Evolutionary conservation across 2,113 vertebrate species (phyloP), one percentile per base, ranked within the genome.

Genomic region (Boleophthalmus pectinirostris): DNA sequence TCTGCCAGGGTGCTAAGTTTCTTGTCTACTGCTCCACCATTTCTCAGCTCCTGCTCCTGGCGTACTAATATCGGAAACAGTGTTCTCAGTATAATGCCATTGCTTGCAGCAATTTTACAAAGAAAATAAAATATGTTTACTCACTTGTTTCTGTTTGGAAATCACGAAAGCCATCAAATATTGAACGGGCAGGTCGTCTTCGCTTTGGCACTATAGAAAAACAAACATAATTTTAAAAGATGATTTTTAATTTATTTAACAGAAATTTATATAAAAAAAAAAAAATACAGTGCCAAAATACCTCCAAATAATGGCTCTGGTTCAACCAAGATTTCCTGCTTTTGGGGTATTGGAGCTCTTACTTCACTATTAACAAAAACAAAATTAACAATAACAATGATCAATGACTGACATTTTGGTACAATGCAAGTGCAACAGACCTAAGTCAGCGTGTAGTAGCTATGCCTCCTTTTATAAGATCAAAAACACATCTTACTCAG

Each of bases 111-210:
- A 47, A 24, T 16, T 47, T n/a, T 9, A 43, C 61, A 64, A 64
- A 43, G 18, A 64, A 38, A n/a, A 43, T 54, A 13, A 20, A 23
- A 12, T 21, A 33, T 33, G 18, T 33, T 46, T 38, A 87, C 92
- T 92, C 92, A 99, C 98, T 98, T 75, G 98, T 98, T 94, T 99
- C 98, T 70, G 98, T 99, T 80, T 99, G 98, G 85, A 99, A 99
- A 90, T 99, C 98, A 76, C 98, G 94, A 91, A 99, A 99, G 73
- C 98, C 98, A 75, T 99, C 98, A 83, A 99, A 99, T 94, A 99
- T 98, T 33, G 98, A 99, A 75, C 97, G 95, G 20, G 98, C 96
- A 49, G 97, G 97, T 88, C 97, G 93, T 81, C 98, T 94, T 83
- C 98, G 93, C 89, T 99, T 99, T 89, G 98, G 97, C 88, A 96